Evolutionary conservation across 2,888 invertebrate genomes (phyloP), one percentile per base, ranked within the genome.

Genomic region (Heterodera filipjevi): DNA sequence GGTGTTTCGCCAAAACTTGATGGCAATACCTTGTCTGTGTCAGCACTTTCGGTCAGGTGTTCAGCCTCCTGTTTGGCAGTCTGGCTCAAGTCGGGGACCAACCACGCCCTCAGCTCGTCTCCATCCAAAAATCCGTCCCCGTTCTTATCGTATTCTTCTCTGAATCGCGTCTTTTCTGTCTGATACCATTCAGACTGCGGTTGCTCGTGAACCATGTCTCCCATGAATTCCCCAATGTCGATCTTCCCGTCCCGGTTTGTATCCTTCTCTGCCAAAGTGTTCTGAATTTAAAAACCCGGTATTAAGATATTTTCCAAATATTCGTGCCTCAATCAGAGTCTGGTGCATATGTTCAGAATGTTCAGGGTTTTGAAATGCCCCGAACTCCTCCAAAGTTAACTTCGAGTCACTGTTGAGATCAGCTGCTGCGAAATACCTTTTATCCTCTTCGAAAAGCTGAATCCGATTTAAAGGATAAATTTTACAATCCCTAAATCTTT

Each of bases 321-420:
- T 71, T 19, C 71, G 22, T 30, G 95, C 95, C 86, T 93, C 83
- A 39, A 89, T 84, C n/a, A 89, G 82, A n/a, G 85, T 84, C 39
- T 84, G 86, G 82, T 90, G 89, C 97, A 98, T 97, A 35, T 76
- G 87, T 92, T 92, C 46, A 93, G 93, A 90, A 90, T 97, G 96
- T 90, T 96, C 96, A 0, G 99, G 98, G 90, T 95, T 95, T 71
- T 94, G 93, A 90, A 97, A 98, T 33, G 94, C 92, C 83, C 93
- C 91, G 91, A 95, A 96, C 90, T 99, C 98, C 1, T 92, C 91
- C 2, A 92, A 87, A 86, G 93, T 92, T 75, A 99, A 91, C 49
- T 91, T 90, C 0, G 93, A 94, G 90, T 99, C 95, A 30, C 92
- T 92, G 90, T 97, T 93, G 22, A 90, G 87, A 91, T 99, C 98